Base-by-base conservation (phyloP, 2,113 vertebrate species). In the Neodon shergylaensis region DNA sequence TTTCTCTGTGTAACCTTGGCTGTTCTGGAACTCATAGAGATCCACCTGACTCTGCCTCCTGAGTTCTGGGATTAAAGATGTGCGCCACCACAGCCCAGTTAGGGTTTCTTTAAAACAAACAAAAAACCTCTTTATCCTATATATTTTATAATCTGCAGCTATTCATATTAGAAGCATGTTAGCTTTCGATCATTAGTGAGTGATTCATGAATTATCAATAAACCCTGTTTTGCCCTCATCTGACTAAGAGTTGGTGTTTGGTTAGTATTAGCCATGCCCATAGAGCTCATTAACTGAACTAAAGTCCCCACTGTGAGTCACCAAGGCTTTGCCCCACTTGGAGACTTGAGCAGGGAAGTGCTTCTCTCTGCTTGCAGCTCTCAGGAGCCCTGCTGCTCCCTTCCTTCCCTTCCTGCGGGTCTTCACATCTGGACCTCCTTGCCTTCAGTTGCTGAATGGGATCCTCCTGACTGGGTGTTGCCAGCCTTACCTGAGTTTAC, bases 41-140 rank as follows among this genome's bases (percentile, higher is more conserved):
- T n/a, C 78, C 33, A 7, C 33, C 47, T 81, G 49, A 49, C 49
- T n/a, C 49, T 81, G 78, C 33, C 78, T 81, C 49, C 33, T 2
- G 5, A 24, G 33, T 12, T 19, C 49, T 81, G 21, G 49, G 78
- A 54, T n/a, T 81, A 54, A 52, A 78, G 28, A 7, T 4, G 7
- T 49, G 5, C 1, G 5, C 19, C 21, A 22, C 33, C 33, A 7
- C 31, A 12, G 17, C 33, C 33, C 21, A 21, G 19, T 49, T n/a
- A n/a, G n/a, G n/a, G n/a, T n/a, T n/a, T n/a, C n/a, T n/a, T n/a
- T n/a, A n/a, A n/a, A n/a, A n/a, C n/a, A n/a, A n/a, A n/a, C n/a
- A n/a, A n/a, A n/a, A 76, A 70, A 36, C 2, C 22, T n/a, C 68
- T 39, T 36, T 0, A 0, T 12, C 39, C 24, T 2, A 0, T 1